Evolutionary conservation across 2,888 invertebrate species (phyloP).

Genomic region (Adineta ricciae): DNA sequence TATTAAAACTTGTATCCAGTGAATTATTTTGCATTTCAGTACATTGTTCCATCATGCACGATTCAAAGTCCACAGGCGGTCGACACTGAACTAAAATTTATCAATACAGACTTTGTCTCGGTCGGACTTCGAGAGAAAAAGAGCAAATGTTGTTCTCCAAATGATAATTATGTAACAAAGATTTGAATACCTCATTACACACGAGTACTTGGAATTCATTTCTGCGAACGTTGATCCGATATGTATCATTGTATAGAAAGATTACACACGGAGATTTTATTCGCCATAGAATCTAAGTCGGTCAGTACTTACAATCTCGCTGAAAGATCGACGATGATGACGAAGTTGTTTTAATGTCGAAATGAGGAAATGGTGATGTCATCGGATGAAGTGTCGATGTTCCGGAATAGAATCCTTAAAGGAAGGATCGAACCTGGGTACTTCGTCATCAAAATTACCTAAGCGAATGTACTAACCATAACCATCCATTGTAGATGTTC

Average conservation of each 20-base stretch:
- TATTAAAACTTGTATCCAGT: neutral
- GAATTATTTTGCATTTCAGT: neutral
- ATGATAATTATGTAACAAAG: neutral
- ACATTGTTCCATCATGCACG: neutral
- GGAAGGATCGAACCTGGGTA: neutral
- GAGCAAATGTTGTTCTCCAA: neutral
- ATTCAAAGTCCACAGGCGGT: slow-evolving; percentile 5
- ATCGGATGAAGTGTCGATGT: neutral
- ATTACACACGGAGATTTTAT: neutral
- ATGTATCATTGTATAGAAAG: neutral
- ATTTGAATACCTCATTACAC: neutral
- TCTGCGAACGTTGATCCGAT: neutral
- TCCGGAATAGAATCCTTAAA: neutral
- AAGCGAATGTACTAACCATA: neutral
- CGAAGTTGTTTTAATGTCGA: neutral
- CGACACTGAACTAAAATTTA: neutral
- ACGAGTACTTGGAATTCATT: neutral
- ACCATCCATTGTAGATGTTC: neutral
- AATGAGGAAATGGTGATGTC: neutral
- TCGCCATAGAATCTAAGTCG: neutral
- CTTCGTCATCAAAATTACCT: neutral
- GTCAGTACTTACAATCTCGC: neutral
- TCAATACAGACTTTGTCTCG: neutral
- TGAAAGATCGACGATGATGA: neutral
- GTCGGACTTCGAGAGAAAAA: too few relatives aligned